Conservation (phyloP, 2,888 invertebrate species). For the Lymantria dispar region DNA sequence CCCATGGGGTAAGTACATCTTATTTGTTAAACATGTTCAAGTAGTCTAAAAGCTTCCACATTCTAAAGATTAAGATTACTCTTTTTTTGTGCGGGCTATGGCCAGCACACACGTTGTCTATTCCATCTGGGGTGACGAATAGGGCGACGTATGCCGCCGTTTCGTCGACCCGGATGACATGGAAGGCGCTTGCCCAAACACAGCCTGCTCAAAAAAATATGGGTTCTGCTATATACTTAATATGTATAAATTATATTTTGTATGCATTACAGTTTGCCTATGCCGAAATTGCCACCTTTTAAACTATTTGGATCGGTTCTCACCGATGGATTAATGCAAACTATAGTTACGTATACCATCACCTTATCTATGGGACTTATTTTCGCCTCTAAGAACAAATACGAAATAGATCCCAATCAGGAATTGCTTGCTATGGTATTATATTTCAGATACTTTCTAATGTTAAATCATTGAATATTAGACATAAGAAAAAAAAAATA, state of each 20-base stretch:
- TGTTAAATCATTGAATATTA: neutral
- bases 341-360: constrained; percentile 90
- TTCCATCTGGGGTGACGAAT: too few species aligned
- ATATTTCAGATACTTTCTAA: neutral
- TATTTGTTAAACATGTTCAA: too few species aligned
- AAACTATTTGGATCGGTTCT: constrained; percentile 82
- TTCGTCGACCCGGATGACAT: too few species aligned
- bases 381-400: constrained; percentile 88
- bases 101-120: too few species aligned
- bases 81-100: too few species aligned
- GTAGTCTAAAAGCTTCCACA: too few species aligned
- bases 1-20: constrained; percentile 88
- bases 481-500: too few species aligned
- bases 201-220: too few species aligned
- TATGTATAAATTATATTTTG: neutral
- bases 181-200: too few species aligned
- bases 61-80: too few species aligned
- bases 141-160: too few species aligned
- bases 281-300: constrained; percentile 83
- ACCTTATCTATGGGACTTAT: constrained; percentile 92
- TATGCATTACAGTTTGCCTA: constrained; percentile 82
- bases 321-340: constrained; percentile 86
- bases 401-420: constrained; percentile 89
- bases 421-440: constrained; percentile 87
- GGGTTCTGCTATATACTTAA: too few species aligned